Evolutionary conservation across 1,140 invertebrate genomes (phyloP).

Genomic region (Pantala flavescens): DNA sequence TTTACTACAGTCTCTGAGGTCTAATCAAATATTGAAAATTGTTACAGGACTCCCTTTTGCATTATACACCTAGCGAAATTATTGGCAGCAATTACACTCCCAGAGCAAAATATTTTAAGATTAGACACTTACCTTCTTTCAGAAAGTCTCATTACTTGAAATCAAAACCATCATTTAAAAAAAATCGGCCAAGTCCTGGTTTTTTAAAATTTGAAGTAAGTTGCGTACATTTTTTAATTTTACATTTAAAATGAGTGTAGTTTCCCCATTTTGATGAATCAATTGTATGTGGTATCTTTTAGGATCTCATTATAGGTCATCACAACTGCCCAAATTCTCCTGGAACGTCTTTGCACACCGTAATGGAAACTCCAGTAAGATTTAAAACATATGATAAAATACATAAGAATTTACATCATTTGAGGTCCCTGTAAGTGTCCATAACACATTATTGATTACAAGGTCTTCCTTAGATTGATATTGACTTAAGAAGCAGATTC

Average conservation of each 20-base stretch:
- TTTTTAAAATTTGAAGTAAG: neutral
- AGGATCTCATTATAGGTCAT: neutral
- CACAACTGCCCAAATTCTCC: neutral
- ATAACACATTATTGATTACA: neutral
- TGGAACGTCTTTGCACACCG: neutral
- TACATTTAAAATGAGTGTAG: neutral
- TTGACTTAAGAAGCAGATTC: neutral
- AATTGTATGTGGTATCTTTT: neutral
- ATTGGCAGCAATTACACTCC: conserved; percentile 1
- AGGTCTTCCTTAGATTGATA: neutral
- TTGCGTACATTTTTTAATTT: neutral
- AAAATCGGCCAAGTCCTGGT: neutral
- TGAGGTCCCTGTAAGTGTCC: neutral
- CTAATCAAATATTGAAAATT: neutral
- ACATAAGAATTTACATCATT: neutral
- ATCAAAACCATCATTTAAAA: neutral
- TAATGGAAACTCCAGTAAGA: neutral
- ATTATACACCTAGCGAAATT: neutral
- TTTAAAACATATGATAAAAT: neutral
- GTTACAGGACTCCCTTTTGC: neutral
- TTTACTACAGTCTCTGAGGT: neutral
- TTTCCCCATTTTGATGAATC: neutral
- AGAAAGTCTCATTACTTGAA: neutral
- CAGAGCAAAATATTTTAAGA: neutral
- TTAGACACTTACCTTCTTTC: neutral